Evolutionary conservation across 1,140 invertebrate species (phyloP).

Genomic region (Drosophila bocqueti): DNA sequence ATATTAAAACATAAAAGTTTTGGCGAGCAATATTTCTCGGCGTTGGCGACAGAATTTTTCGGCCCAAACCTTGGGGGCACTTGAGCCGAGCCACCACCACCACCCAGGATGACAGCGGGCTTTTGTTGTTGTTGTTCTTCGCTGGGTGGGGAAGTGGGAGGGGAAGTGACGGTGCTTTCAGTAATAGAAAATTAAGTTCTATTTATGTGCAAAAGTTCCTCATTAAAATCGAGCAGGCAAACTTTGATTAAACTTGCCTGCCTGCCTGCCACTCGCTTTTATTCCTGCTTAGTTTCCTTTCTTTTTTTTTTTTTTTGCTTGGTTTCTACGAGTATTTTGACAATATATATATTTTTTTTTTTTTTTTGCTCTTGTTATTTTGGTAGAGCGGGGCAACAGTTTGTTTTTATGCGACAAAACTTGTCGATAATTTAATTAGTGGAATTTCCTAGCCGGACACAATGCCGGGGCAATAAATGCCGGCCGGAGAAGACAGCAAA

Average conservation of each 20-base stretch:
- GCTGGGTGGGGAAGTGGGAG: neutral
- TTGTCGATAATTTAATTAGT: conserved; percentile 75
- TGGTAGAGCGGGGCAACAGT: conserved; percentile 43
- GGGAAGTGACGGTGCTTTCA: conserved; percentile 21
- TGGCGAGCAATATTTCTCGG: conserved; percentile 59
- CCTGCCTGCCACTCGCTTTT: conserved; percentile 16
- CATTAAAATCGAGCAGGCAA: conserved; percentile 64
- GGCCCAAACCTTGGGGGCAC: conserved; percentile 20
- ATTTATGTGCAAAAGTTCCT: conserved; percentile 54
- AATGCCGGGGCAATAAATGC: conserved; percentile 39
- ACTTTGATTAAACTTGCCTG: conserved; percentile 62
- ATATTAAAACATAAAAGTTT: conserved; percentile 81
- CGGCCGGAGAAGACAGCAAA: conserved; percentile 30
- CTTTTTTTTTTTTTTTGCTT: conserved; percentile 4
- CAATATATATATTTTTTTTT: neutral
- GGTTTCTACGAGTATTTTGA: conserved; percentile 1
- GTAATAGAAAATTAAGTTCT: conserved; percentile 70
- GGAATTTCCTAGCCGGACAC: conserved; percentile 44
- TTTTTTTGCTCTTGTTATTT: conserved; percentile 9
- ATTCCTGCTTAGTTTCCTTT: conserved; percentile 13
- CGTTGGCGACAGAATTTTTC: conserved; percentile 45
- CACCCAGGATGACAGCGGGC: conserved; percentile 40
- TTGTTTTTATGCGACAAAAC: conserved; percentile 66
- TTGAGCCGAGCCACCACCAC: conserved; percentile 2
- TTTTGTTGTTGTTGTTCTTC: conserved; percentile 29